Conservation (phyloP, 2,888 invertebrate genomes). For the Drosophila algonquin region DNA sequence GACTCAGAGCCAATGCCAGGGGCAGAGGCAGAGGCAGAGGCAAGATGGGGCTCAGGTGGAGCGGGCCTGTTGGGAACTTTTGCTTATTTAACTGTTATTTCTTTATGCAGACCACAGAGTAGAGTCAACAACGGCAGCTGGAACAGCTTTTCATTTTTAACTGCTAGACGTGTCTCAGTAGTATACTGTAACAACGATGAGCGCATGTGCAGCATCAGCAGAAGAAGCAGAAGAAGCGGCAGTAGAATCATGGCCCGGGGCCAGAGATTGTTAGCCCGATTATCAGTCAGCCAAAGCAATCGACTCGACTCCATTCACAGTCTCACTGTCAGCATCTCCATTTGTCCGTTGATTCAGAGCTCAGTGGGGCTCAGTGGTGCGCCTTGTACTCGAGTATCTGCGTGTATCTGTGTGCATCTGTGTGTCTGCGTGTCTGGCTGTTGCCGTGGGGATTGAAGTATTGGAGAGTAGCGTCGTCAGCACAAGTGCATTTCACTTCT, state of each 20-base stretch:
- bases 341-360: conserved; percentile 22
- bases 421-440: background rate
- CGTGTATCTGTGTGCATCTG: background rate
- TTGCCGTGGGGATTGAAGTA: conserved; percentile 57
- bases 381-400: background rate
- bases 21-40: too few species aligned
- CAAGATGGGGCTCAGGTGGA: conserved; percentile 34
- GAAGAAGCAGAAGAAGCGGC: conserved; percentile 16
- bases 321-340: conserved; percentile 34
- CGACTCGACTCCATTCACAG: conserved; percentile 31
- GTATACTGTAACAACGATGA: conserved; percentile 53
- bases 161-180: conserved; percentile 33
- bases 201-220: conserved; percentile 40
- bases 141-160: conserved; percentile 41
- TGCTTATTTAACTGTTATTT: conserved; percentile 73
- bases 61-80: conserved; percentile 61
- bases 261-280: conserved; percentile 53
- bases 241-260: conserved; percentile 21
- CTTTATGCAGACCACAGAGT: conserved; percentile 44
- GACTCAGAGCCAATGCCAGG: background rate
- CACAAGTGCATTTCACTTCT: conserved; percentile 72
- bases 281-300: conserved; percentile 44
- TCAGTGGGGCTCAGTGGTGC: conserved; percentile 9
- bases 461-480: conserved; percentile 59
- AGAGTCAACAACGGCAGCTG: conserved; percentile 18